Evolutionary conservation across 1,140 invertebrate genomes (phyloP), one percentile per base, ranked within the genome.

Genomic region (Anastrepha ludens): DNA sequence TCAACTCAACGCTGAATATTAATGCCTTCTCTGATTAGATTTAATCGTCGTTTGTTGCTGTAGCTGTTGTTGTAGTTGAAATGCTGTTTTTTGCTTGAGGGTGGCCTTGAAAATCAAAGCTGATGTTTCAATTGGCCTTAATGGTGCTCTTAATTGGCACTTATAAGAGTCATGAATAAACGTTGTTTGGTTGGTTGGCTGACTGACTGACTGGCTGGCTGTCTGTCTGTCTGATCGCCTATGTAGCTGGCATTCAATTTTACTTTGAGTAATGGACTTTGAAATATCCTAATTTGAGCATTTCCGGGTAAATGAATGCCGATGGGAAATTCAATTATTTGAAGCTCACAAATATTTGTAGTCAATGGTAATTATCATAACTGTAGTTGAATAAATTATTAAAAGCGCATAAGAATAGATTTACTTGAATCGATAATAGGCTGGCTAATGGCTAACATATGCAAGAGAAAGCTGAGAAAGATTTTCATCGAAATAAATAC

Each of bases 91-190:
- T 11, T 55, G 50, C 50, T 55, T 6, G 8, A 20, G 44, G 74
- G 17, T 55, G 44, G 74, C 74, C 74, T 81, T 81, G 74, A 55
- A 62, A 81, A 81, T 81, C 74, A 81, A 50, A 81, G 74, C 74
- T 50, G 47, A 55, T 81, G 74, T 81, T 81, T 81, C 74, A 81
- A 81, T 81, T 81, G 47, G 47, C 74, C 74, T 81, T 81, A 81
- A 81, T 81, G 74, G 47, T 47, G 74, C 41, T 81, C 74, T 81
- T 81, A 81, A 81, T 81, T 81, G 74, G n/a, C 20, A 81, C 74
- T 81, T 81, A 41, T 1, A 20, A 9, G 17, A 81, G 47, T 81
- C 74, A 81, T 81, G 47, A 81, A 81, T 81, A 81, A 81, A 81
- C 74, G 47, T 81, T 81, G 74, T 5, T 11, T 67, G 9, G 17